Conservation (phyloP, 2,888 invertebrate genomes). For the Clitarchus hookeri region DNA sequence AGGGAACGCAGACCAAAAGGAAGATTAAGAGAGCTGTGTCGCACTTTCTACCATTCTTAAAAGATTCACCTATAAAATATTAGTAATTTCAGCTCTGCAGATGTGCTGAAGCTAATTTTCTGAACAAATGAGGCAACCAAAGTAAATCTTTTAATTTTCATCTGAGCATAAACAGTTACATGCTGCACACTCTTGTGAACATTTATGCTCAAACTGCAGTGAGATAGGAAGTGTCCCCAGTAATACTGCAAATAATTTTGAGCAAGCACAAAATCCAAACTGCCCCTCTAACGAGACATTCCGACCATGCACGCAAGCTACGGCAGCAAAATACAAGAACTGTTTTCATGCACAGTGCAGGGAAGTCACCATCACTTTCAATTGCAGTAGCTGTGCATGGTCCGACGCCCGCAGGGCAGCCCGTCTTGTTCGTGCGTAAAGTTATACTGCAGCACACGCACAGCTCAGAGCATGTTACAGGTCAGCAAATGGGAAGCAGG, state of each 20-base stretch:
- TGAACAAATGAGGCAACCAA: neutral
- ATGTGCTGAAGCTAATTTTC: no score
- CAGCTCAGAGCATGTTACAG: constrained; percentile 19
- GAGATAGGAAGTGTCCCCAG: constrained; percentile 14
- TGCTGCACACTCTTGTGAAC: constrained; percentile 14
- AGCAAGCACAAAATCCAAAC: neutral
- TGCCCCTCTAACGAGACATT: neutral
- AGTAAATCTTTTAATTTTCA: neutral
- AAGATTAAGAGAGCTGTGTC: constrained; percentile 14
- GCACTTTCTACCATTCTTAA: constrained; percentile 2
- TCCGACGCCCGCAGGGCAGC: neutral
- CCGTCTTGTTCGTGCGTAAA: constrained; percentile 7
- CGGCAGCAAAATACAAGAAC: constrained; percentile 6
- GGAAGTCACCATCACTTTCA: constrained; percentile 9
- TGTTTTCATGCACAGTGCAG: neutral
- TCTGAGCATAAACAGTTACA: constrained; percentile 4
- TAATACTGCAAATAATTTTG: constrained; percentile 11
- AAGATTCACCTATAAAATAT: neutral
- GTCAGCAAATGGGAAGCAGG: constrained; percentile 25
- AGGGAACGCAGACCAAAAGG: neutral
- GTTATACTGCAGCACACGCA: constrained; percentile 14
- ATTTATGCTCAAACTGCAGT: constrained; percentile 11
- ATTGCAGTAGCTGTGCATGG: neutral
- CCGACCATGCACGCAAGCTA: constrained; percentile 6
- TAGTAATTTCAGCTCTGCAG: neutral